Evolutionary conservation across 2,888 invertebrate species (phyloP).

Genomic region (Crematogaster levior): DNA sequence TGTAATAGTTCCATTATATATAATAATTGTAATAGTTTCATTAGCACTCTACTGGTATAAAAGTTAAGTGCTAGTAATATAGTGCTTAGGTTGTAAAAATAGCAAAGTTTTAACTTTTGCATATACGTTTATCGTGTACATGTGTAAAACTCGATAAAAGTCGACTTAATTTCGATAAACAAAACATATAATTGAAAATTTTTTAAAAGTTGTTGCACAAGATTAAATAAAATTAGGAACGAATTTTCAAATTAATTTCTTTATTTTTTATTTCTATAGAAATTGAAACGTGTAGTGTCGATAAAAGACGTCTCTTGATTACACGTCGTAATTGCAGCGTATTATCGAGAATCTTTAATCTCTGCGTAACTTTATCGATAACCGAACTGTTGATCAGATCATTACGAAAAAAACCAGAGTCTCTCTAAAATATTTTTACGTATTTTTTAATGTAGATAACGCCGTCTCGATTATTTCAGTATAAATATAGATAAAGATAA

Average conservation of each 20-base stretch:
- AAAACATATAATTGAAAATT: neutral
- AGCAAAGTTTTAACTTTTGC: neutral
- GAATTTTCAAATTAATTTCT: neutral
- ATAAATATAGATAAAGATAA: neutral
- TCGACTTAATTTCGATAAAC: neutral
- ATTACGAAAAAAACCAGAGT: too few species aligned
- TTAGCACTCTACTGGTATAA: neutral
- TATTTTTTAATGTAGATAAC: neutral
- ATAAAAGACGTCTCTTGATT: neutral
- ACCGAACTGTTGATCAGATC: neutral
- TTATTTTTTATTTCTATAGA: neutral
- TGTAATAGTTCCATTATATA: too few species aligned
- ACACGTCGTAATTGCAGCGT: neutral
- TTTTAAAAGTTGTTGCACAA: too few species aligned
- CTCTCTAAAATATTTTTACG: too few species aligned
- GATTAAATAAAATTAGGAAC: too few species aligned
- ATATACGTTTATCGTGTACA: neutral
- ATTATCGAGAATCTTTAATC: constrained; percentile 8
- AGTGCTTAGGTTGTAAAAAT: neutral
- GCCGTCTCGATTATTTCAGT: neutral
- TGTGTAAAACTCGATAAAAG: neutral
- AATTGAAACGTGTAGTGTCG: neutral
- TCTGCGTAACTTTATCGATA: neutral
- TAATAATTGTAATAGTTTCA: neutral
- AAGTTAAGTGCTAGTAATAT: neutral